A percentile compares a stretch with the other conserved stretches of the same genome.
Conservation (phyloP, 2,113 vertebrate genomes). For the Poeciliopsis retropinna region DNA sequence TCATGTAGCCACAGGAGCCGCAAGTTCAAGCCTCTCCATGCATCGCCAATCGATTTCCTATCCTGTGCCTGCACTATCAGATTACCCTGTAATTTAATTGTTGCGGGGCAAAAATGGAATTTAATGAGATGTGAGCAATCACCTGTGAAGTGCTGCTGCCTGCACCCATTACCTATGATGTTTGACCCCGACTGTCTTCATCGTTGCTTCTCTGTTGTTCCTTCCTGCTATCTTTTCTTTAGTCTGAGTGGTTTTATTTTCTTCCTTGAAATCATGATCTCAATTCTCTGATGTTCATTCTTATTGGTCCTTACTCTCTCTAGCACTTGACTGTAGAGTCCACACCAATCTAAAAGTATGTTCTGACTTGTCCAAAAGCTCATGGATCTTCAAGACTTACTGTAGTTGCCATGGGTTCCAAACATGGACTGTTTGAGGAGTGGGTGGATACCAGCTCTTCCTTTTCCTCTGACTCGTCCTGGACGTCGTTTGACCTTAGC, state of each 20-base stretch:
- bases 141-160: conserved; percentile 57
- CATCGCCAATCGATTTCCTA: conserved; percentile 62
- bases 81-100: conserved; percentile 72
- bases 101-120: conserved; percentile 21
- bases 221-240: conserved; percentile 7
- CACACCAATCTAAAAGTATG: not conserved
- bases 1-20: conserved; percentile 66
- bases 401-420: conserved; percentile 37
- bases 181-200: not conserved
- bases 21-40: conserved; percentile 33
- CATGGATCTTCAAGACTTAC: not conserved
- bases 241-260: not conserved
- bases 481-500: conserved; percentile 63
- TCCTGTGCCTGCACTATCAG: conserved; percentile 43
- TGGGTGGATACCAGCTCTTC: conserved; percentile 47
- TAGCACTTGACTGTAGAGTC: not conserved
- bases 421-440: conserved; percentile 16
- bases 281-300: not conserved
- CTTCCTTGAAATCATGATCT: not conserved
- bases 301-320: not conserved
- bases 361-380: not conserved
- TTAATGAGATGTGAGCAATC: conserved; percentile 66
- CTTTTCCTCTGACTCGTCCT: conserved; percentile 58
- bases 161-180: conserved; percentile 45
- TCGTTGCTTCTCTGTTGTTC: not conserved